These are phyloP conservation scores for Sinodicranocentrus sp. DNA, from an alignment of 2,888 invertebrate genomes.

Conservation along the genomic window DNA sequence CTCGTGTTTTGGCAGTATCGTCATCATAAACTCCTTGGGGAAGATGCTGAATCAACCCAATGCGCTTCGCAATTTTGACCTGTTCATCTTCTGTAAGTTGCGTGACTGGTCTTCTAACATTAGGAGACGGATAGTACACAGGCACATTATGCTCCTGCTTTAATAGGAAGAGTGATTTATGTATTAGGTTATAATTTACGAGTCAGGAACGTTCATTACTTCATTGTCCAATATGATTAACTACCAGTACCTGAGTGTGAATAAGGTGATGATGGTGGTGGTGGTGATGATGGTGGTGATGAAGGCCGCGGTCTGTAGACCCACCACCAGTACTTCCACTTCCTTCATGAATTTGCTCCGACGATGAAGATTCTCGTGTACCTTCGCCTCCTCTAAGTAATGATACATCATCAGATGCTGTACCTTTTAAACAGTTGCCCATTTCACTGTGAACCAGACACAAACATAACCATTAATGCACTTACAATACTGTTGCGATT, in stretches of 20 bases:
- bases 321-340: slow-evolving; percentile 41
- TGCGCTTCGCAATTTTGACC: slow-evolving; percentile 90
- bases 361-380: slow-evolving; percentile 81
- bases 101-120: slow-evolving; percentile 82
- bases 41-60: slow-evolving; percentile 92
- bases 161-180: too few species aligned
- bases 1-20: slow-evolving; percentile 88
- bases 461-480: not conserved
- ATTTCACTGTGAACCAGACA: slow-evolving; percentile 78
- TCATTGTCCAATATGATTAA: too few species aligned
- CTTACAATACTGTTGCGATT: too few species aligned
- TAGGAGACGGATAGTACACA: slow-evolving; percentile 84
- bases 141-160: slow-evolving; percentile 81
- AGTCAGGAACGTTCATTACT: too few species aligned
- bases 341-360: slow-evolving; percentile 81
- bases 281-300: slow-evolving; percentile 60
- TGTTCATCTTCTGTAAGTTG: slow-evolving; percentile 89
- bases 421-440: slow-evolving; percentile 87
- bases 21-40: slow-evolving; percentile 92
- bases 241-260: slow-evolving; percentile 60
- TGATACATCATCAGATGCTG: slow-evolving; percentile 83
- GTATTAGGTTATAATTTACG: too few species aligned
- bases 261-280: slow-evolving; percentile 62
- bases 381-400: slow-evolving; percentile 82
- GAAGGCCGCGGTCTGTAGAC: slow-evolving; percentile 44